Evolutionary conservation across 2,888 invertebrate species (phyloP).

Genomic region (Stenurella melanura): DNA sequence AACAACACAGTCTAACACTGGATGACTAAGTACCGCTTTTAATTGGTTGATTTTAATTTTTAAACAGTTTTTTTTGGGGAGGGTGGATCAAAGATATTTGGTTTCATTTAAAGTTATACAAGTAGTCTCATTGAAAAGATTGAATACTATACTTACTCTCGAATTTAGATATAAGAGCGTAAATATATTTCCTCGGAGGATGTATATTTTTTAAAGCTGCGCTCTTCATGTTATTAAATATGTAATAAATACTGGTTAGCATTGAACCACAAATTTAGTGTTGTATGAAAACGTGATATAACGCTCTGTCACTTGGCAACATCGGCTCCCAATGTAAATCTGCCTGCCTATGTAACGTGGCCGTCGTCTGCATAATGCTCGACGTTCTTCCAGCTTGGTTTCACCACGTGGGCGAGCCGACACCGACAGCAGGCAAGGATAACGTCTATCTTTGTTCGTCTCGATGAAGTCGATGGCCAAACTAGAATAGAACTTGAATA

Average conservation of each 20-base stretch:
- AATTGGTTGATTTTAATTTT: too few relatives aligned
- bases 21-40: too few relatives aligned
- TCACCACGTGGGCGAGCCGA: constrained; percentile 31
- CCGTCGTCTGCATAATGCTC: constrained; percentile 15
- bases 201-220: too few relatives aligned
- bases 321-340: constrained; percentile 22
- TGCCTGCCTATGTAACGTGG: constrained; percentile 31
- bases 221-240: background rate
- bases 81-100: too few relatives aligned
- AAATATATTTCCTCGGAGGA: too few relatives aligned
- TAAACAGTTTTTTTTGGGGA: too few relatives aligned
- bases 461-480: constrained; percentile 19
- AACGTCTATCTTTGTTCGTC: constrained; percentile 30
- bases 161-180: too few relatives aligned
- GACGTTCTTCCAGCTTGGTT: background rate
- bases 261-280: background rate
- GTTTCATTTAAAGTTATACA: too few relatives aligned
- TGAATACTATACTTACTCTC: too few relatives aligned
- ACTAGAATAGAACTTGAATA: constrained; percentile 29
- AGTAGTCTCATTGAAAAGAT: too few relatives aligned
- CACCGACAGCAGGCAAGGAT: constrained; percentile 15
- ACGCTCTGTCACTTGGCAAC: background rate
- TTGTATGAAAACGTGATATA: background rate
- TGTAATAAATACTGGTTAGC: background rate
- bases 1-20: too few relatives aligned